Evolutionary conservation across 2,888 invertebrate genomes (phyloP).

Genomic region (Hoplodrina blanda): DNA sequence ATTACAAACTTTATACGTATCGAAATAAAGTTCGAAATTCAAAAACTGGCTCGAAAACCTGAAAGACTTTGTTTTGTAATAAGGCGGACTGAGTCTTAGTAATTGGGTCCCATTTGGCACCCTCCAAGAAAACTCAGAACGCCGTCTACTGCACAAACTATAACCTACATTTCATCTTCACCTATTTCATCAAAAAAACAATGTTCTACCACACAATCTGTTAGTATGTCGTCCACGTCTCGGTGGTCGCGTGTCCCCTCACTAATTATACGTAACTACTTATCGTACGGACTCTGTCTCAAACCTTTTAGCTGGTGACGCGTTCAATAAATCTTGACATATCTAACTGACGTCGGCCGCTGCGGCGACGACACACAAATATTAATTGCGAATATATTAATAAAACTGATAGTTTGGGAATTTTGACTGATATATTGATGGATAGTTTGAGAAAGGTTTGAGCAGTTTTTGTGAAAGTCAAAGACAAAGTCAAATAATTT

Average conservation of each 20-base stretch:
- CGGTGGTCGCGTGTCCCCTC: slow-evolving; percentile 86
- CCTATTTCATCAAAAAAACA: slow-evolving; percentile 49
- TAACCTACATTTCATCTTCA: slow-evolving; percentile 28
- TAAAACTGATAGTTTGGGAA: slow-evolving; percentile 69
- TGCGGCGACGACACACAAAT: slow-evolving; percentile 73
- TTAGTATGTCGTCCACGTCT: slow-evolving; percentile 59
- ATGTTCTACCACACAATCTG: slow-evolving; percentile 21
- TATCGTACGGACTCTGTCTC: slow-evolving; percentile 81
- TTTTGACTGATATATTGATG: slow-evolving; percentile 55
- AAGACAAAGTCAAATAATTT: not conserved
- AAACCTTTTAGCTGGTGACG: slow-evolving; percentile 87
- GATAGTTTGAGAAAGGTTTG: slow-evolving; percentile 53
- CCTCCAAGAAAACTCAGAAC: not conserved
- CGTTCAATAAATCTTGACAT: slow-evolving; percentile 86
- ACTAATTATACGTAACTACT: slow-evolving; percentile 85
- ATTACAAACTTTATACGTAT: too few relatives aligned
- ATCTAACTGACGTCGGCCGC: slow-evolving; percentile 74
- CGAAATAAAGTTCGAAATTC: too few relatives aligned
- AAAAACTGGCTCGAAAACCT: too few relatives aligned
- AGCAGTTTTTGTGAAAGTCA: slow-evolving; percentile 15
- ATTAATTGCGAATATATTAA: slow-evolving; percentile 84
- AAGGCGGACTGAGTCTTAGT: too few relatives aligned
- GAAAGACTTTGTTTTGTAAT: too few relatives aligned
- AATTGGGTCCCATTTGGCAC: too few relatives aligned
- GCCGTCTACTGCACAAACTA: not conserved